Base-by-base conservation (phyloP, 2,113 vertebrate species). In the Pardalotus punctatus region DNA sequence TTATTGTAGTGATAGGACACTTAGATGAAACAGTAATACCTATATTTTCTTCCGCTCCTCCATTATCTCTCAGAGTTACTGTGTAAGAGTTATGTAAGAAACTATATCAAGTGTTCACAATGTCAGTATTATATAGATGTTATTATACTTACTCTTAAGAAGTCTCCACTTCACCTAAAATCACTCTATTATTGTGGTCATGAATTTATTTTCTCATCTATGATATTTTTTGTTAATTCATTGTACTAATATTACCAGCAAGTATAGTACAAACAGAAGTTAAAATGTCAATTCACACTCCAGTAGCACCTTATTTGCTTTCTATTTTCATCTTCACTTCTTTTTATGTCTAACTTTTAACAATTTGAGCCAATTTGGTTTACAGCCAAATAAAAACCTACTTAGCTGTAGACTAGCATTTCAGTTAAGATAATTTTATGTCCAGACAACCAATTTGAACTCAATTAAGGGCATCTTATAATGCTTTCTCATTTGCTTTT, bases 341-440 rank as follows among this genome's bases (percentile, higher is more conserved):
- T 94, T 95, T 93, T 94, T 70, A 82, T 83, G 22, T 57, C 66
- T 65, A 90, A 69, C 31, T 86, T 95, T 42, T 74, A 93, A 77
- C 4, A 91, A 27, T 86, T 88, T 58, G 35, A 88, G 18, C n/a
- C 54, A 61, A 62, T 77, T 92, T 94, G 56, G 25, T 82, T 73
- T 92, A 65, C 11, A 90, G 47, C 54, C 82, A 96, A 95, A 93
- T 70, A 90, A 86, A 77, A 92, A 91, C 21, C 50, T 66, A 76
- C 38, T 81, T 76, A 78, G 25, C 50, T 88, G 35, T 43, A 74
- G 77, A 67, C 25, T 56, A 60, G 88, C 77, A 92, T 78, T 90
- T 77, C 31, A 51, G 86, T 86, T 82, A 61, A 67, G 36, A 80
- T 72, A 33, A 64, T 76, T 95, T 95, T 89, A 88, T 81, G 54